A percentile compares a stretch with the other conserved stretches of the same genome.
Conservation (phyloP, 2,797 vertebrate species). For the Numenius phaeopus region DNA sequence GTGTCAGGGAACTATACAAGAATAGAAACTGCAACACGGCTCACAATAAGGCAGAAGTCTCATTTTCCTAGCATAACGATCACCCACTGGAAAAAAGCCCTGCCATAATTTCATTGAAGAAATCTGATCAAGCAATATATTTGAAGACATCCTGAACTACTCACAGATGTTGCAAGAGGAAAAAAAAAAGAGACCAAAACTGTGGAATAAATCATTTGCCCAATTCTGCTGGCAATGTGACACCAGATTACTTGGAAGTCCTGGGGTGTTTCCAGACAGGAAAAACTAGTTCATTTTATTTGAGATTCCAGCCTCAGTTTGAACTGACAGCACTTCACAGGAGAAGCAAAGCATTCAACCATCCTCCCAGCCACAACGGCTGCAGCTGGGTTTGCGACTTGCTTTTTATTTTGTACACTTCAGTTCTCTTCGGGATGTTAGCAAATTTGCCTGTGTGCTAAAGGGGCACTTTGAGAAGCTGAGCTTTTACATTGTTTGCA, state of each 20-base stretch:
- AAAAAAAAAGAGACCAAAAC: neutral
- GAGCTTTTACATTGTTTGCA: neutral
- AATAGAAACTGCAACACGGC: neutral
- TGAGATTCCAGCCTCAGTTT: neutral
- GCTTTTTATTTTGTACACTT: neutral
- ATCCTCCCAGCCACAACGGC: neutral
- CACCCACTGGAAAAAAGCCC: neutral
- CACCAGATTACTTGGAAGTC: constrained; percentile 5
- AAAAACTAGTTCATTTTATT: constrained; percentile 7
- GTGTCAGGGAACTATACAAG: neutral
- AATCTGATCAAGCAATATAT: neutral
- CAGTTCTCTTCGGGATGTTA: neutral
- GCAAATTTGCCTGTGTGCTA: neutral
- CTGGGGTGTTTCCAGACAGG: constrained; percentile 27
- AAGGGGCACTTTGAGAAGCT: neutral
- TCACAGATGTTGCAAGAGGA: neutral
- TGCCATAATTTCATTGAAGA: neutral
- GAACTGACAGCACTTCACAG: neutral
- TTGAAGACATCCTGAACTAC: neutral
- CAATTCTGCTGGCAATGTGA: neutral
- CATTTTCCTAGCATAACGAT: neutral
- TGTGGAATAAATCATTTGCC: neutral
- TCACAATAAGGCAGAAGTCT: neutral
- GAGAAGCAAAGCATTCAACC: neutral
- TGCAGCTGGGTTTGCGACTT: neutral